A percentile compares a stretch with the other conserved stretches of the same genome.
Evolutionary conservation across 2,888 invertebrate species (phyloP).

Genomic region (Ferdinandea cuprea): DNA sequence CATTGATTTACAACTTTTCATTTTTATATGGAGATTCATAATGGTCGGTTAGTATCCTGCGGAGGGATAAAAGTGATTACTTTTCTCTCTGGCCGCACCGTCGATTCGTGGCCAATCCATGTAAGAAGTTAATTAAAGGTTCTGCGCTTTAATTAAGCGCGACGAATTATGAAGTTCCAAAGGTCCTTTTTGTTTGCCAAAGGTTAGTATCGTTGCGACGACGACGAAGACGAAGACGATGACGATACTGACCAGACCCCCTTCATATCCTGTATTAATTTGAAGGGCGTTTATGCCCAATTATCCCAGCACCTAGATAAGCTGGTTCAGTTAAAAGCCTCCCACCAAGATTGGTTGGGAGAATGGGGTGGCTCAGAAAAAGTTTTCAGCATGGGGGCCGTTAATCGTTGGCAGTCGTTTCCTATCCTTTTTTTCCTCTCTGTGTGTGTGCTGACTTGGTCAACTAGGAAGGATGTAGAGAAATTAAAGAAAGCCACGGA

Average conservation of each 20-base stretch:
- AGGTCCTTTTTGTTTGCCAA: slow-evolving; percentile 19
- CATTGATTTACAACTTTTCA: slow-evolving; percentile 37
- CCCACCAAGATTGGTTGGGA: slow-evolving; percentile 13
- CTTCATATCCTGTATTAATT: slow-evolving; percentile 65
- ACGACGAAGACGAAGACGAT: no score
- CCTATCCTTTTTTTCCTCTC: slow-evolving; percentile 45
- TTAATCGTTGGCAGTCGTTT: slow-evolving; percentile 69
- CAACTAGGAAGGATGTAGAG: slow-evolving; percentile 52
- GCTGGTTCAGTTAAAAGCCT: slow-evolving; percentile 26
- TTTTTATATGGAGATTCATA: slow-evolving; percentile 24
- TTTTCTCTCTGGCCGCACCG: neutral
- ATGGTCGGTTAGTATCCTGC: slow-evolving; percentile 10
- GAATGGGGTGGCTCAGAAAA: slow-evolving; percentile 10
- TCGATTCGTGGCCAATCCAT: neutral
- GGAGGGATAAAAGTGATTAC: slow-evolving; percentile 10
- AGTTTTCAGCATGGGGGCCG: slow-evolving; percentile 39
- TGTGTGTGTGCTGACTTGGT: slow-evolving; percentile 56
- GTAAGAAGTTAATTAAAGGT: slow-evolving; percentile 63
- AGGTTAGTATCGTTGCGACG: slow-evolving; percentile 4
- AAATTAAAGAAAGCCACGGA: slow-evolving; percentile 59
- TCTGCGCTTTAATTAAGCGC: slow-evolving; percentile 62
- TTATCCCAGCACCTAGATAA: slow-evolving; percentile 71
- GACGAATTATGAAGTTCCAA: slow-evolving; percentile 48
- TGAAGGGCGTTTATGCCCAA: slow-evolving; percentile 73
- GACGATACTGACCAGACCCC: slow-evolving; percentile 19